Conservation (phyloP, 2,797 vertebrate genomes). For the Cyprinodon diabolis region DNA sequence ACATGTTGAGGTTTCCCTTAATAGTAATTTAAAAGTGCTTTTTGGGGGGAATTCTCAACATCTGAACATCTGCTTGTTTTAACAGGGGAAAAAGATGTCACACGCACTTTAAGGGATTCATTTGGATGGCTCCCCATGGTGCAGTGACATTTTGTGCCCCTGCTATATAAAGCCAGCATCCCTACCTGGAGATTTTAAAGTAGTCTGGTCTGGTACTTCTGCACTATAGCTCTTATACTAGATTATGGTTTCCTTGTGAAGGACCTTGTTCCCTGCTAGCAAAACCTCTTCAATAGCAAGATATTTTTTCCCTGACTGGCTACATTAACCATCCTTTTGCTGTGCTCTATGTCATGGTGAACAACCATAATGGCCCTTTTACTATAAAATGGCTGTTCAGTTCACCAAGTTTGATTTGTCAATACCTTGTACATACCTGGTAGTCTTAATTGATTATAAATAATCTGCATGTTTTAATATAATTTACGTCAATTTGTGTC, state of each 20-base stretch:
- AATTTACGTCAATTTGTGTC: no score
- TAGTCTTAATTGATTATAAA: no score
- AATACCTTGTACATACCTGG: no score
- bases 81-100: no score
- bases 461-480: no score
- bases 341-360: not conserved
- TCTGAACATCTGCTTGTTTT: no score
- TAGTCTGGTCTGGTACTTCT: not conserved
- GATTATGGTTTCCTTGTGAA: not conserved
- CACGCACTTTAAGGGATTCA: conserved; percentile 9
- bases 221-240: not conserved
- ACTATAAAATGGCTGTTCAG: not conserved
- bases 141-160: conserved; percentile 13
- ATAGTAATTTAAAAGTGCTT: no score
- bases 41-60: no score
- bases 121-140: conserved; percentile 15
- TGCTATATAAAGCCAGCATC: conserved; percentile 4
- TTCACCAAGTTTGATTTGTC: no score
- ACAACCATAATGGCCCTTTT: not conserved
- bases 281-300: not conserved
- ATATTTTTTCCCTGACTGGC: not conserved
- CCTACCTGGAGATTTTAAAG: conserved; percentile 1
- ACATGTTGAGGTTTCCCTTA: no score
- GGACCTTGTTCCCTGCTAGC: conserved; percentile 6
- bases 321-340: conserved; percentile 12